Evolutionary conservation across 2,888 invertebrate species (phyloP), one percentile per base, ranked within the genome.

Genomic region (Pedicia rivosa): DNA sequence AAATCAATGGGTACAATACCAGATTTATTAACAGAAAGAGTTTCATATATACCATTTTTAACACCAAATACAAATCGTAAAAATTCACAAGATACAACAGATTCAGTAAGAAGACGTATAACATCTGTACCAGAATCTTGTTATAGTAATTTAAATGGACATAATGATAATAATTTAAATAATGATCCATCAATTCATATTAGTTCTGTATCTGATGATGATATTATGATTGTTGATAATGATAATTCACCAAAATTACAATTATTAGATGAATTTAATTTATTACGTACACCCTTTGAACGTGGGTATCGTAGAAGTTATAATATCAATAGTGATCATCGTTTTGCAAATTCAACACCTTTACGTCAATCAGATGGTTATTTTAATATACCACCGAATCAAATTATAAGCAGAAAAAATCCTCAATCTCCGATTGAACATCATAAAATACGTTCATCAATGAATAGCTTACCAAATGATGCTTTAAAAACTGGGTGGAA

Each of bases 1-100:
- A 57, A 57, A 35, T 62, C 62, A 1, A 50, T 62, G 46, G 60
- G 62, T 42, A 60, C 59, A 24, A 62, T 62, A 43, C 57, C 59
- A 7, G 60, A 62, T 46, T 48, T 59, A 22, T 48, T 57, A 0
- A 52, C 52, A 17, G 62, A 60, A 33, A 57, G 57, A 24, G 46
- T 60, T 9, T 48, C 50, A 32, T 51, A 55, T 8, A 59, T 59
- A 48, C 59, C 61, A 1, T 61, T 61, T 37, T 48, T 60, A 2
- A 61, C 60, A 10, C 61, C 61, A 15, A 54, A 54, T 14, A 20
- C 20, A 13, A 32, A 32, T 22, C 32, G 32, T 7, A 17, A 20
- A 9, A 32, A 32, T 32, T 32, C 32, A 1, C 19, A 20, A 20
- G 32, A 32, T 20, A 32, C 13, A 13, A 20, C 19, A 13, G 20